These are phyloP conservation scores for Crioceris asparagi DNA, from an alignment of 2,888 invertebrate genomes.

Conservation along the genomic window DNA sequence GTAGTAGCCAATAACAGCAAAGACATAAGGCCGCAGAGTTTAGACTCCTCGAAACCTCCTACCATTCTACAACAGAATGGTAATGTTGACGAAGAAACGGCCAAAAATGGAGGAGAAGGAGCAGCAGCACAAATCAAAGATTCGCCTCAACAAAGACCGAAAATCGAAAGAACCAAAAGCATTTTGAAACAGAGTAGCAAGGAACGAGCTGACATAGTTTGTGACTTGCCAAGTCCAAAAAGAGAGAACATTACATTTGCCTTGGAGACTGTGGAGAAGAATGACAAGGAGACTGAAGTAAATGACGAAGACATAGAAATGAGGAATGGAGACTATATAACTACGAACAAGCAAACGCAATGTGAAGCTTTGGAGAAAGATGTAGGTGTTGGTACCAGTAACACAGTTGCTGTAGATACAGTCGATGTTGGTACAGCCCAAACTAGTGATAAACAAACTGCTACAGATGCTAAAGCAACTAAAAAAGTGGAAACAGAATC, in stretches of 20 bases:
- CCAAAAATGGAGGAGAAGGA: constrained; percentile 9
- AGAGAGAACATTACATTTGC: constrained; percentile 34
- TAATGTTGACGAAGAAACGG: constrained; percentile 6
- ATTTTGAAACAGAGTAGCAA: constrained; percentile 36
- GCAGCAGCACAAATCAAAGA: constrained; percentile 10
- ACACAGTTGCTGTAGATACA: constrained; percentile 9
- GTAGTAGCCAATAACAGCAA: constrained; percentile 5
- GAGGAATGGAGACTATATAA: too few relatives aligned
- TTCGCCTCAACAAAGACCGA: constrained; percentile 19
- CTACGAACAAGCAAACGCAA: background rate
- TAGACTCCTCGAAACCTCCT: constrained; percentile 3
- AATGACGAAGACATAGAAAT: constrained; percentile 3
- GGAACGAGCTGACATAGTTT: constrained; percentile 27
- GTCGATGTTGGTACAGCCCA: constrained; percentile 8
- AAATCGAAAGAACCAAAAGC: constrained; percentile 34
- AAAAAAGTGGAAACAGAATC: constrained; percentile 23
- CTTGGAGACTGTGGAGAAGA: constrained; percentile 12
- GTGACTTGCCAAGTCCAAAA: constrained; percentile 29
- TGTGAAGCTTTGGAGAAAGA: constrained; percentile 3
- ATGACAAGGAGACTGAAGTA: constrained; percentile 1
- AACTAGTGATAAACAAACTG: constrained; percentile 15
- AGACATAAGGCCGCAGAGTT: constrained; percentile 9
- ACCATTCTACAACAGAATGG: constrained; percentile 14
- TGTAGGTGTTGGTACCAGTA: constrained; percentile 1
- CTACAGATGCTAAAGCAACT: constrained; percentile 10